These are phyloP conservation scores for Troides oblongomaculatus DNA, from an alignment of 2,888 invertebrate species.

Conservation along the genomic window DNA sequence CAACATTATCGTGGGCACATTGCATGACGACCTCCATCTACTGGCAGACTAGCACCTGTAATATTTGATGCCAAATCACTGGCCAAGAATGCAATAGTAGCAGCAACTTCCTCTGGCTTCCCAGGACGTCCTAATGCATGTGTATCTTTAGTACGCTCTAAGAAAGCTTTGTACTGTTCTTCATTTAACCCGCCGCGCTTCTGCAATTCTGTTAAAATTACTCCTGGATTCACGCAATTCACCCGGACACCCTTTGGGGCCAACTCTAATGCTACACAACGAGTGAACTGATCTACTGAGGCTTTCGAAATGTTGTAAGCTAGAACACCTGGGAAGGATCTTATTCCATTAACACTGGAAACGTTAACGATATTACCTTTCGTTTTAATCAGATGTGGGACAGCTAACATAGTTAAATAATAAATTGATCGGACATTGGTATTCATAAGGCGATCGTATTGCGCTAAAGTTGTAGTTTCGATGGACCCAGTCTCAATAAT, in stretches of 20 bases:
- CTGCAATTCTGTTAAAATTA: conserved; percentile 93
- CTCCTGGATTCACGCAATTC: conserved; percentile 96
- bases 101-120: conserved; percentile 91
- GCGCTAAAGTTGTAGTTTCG: conserved; percentile 91
- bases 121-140: conserved; percentile 96
- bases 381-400: conserved; percentile 89
- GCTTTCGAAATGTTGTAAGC: conserved; percentile 97
- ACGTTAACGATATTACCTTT: conserved; percentile 97
- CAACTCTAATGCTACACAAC: conserved; percentile 93
- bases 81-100: conserved; percentile 94
- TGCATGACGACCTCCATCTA: conserved; percentile 96
- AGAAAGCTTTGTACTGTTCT: conserved; percentile 89
- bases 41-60: conserved; percentile 92
- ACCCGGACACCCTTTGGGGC: conserved; percentile 91
- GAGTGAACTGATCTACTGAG: conserved; percentile 96
- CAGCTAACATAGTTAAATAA: conserved; percentile 91
- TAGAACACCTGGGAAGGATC: conserved; percentile 93
- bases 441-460: conserved; percentile 94
- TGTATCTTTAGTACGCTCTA: conserved; percentile 90
- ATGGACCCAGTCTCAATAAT: conserved; percentile 89
- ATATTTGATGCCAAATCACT: conserved; percentile 93
- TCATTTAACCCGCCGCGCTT: conserved; percentile 91
- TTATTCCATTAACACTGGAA: conserved; percentile 94
- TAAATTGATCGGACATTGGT: conserved; percentile 92
- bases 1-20: conserved; percentile 91